Evolutionary conservation across 37 sponge, comb jelly and placozoan genomes (phyloP).

Genomic region (Hormiphora californensis): DNA sequence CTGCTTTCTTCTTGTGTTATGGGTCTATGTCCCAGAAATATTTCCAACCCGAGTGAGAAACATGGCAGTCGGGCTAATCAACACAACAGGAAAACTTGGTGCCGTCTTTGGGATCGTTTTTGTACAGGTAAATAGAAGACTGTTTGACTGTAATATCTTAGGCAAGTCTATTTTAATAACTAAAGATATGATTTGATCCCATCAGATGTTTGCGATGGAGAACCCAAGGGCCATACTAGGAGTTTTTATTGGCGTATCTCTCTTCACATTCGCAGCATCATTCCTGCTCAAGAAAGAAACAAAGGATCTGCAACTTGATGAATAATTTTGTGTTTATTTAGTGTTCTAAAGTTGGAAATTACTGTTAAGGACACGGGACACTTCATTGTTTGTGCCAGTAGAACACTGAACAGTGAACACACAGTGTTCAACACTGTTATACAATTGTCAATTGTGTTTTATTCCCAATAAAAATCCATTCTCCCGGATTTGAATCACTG

Average conservation of each 20-base stretch:
- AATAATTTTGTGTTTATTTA: too few relatives aligned
- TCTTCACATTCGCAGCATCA: background rate
- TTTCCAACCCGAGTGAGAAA: background rate
- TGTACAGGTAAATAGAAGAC: background rate
- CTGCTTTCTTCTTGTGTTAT: background rate
- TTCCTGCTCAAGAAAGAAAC: background rate
- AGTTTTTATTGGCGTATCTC: background rate
- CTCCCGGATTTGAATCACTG: too few relatives aligned
- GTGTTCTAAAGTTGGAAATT: too few relatives aligned
- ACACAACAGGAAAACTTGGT: background rate
- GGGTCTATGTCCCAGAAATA: constrained; percentile 5
- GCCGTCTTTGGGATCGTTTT: background rate
- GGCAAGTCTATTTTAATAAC: background rate
- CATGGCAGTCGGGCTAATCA: background rate
- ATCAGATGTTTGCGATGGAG: background rate
- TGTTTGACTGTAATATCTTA: background rate
- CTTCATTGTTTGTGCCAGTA: too few relatives aligned
- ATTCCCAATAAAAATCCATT: too few relatives aligned
- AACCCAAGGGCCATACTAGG: background rate
- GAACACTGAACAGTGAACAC: too few relatives aligned
- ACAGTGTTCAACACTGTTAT: too few relatives aligned
- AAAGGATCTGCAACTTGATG: background rate
- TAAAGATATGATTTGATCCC: background rate
- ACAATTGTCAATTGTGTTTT: too few relatives aligned
- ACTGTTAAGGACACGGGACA: too few relatives aligned